Percentiles rank a stretch among this genome's conserved stretches.
These are phyloP conservation scores for Xanthostigma xanthostigma DNA, from an alignment of 2,888 invertebrate species.

Conservation along the genomic window DNA sequence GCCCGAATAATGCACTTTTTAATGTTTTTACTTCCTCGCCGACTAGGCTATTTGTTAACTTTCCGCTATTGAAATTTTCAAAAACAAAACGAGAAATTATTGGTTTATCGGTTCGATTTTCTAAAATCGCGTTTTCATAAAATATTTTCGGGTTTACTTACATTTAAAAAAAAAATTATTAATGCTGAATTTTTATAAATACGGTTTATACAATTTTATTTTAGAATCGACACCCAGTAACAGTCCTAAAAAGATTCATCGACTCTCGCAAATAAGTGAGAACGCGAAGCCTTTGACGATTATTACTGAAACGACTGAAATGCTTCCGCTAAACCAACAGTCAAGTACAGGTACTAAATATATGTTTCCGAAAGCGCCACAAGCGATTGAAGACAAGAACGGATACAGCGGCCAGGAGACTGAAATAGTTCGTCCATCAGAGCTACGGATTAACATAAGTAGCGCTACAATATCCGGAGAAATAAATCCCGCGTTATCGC, in stretches of 20 bases:
- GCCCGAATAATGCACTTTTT: too few species aligned
- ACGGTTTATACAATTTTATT: not conserved
- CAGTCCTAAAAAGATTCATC: constrained; percentile 39
- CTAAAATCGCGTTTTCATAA: too few species aligned
- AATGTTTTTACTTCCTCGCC: too few species aligned
- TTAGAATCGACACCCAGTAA: constrained; percentile 42
- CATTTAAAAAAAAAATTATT: too few species aligned
- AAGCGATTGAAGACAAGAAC: constrained; percentile 29
- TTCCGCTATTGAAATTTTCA: too few species aligned
- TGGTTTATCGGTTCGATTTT: too few species aligned
- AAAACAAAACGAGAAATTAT: too few species aligned
- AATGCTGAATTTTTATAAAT: too few species aligned
- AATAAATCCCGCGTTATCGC: constrained; percentile 30
- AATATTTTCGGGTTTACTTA: too few species aligned
- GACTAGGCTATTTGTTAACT: too few species aligned
- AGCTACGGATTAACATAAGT: constrained; percentile 24
- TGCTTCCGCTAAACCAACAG: constrained; percentile 46
- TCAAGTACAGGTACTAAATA: constrained; percentile 32
- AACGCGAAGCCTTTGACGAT: constrained; percentile 49
- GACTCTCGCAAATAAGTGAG: constrained; percentile 48
- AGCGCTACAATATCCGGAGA: constrained; percentile 29
- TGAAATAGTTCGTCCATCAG: not conserved
- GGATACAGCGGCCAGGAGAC: constrained; percentile 21
- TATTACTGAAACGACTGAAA: constrained; percentile 53
- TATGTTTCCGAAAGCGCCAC: constrained; percentile 21